Percentiles rank a stretch among this genome's conserved stretches.
Evolutionary conservation across 2,888 invertebrate genomes (phyloP).

Genomic region (Nymphalis urticae): DNA sequence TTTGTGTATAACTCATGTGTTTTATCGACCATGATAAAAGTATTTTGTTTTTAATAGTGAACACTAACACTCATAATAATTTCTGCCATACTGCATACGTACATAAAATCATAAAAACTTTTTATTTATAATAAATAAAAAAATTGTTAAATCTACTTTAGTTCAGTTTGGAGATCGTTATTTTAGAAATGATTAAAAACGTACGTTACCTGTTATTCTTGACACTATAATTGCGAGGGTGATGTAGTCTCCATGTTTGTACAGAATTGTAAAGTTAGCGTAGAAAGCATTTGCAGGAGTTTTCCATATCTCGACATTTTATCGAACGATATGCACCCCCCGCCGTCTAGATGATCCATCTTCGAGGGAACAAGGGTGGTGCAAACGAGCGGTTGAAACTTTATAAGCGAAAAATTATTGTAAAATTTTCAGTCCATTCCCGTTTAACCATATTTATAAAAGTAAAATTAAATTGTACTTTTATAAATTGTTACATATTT

Average conservation of each 20-base stretch:
- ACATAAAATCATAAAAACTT: too few species aligned
- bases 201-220: constrained; percentile 10
- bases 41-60: neutral
- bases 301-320: constrained; percentile 72
- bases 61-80: too few species aligned
- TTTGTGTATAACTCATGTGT: neutral
- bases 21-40: neutral
- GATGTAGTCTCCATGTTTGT: constrained; percentile 21
- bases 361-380: constrained; percentile 53
- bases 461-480: too few species aligned
- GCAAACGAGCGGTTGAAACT: constrained; percentile 50
- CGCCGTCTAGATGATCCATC: constrained; percentile 74
- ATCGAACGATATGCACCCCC: constrained; percentile 66
- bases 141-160: too few species aligned
- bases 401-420: neutral
- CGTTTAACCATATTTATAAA: too few species aligned
- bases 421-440: too few species aligned
- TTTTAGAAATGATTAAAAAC: neutral
- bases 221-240: constrained; percentile 33
- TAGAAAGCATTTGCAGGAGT: constrained; percentile 52
- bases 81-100: too few species aligned
- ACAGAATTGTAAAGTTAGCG: constrained; percentile 31
- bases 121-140: too few species aligned
- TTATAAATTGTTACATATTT: too few species aligned
- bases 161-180: neutral